These are phyloP conservation scores for Platyrinchus mystaceus DNA, from an alignment of 2,797 vertebrate species.

Conservation along the genomic window DNA sequence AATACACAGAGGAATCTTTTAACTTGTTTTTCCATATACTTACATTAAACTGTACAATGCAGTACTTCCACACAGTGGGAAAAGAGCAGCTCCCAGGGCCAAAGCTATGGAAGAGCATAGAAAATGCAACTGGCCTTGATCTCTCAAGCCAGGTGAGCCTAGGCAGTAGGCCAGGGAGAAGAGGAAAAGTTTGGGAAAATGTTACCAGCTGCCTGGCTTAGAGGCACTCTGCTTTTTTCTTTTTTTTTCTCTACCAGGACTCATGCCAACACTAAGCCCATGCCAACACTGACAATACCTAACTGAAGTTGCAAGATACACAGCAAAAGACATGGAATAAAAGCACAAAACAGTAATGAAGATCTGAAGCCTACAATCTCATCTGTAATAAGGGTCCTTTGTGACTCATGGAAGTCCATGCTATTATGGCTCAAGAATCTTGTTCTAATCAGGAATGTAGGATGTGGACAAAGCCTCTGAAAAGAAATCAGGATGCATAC, in stretches of 20 bases:
- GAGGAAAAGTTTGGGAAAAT: neutral
- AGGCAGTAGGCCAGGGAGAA: neutral
- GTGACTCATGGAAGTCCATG: neutral
- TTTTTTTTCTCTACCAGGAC: neutral
- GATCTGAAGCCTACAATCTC: neutral
- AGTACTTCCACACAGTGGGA: slow-evolving; percentile 52
- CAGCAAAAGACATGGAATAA: neutral
- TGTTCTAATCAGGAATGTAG: neutral
- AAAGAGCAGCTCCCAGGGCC: slow-evolving; percentile 40
- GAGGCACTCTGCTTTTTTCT: neutral
- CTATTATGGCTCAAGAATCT: neutral
- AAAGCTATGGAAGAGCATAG: neutral
- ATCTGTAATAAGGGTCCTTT: neutral
- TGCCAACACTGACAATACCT: neutral
- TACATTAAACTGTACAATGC: slow-evolving; percentile 35
- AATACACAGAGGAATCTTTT: neutral
- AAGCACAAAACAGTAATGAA: neutral
- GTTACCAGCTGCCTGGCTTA: neutral
- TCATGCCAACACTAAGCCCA: neutral
- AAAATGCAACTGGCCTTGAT: neutral
- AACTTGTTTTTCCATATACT: neutral
- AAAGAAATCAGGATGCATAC: neutral
- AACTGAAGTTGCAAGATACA: neutral
- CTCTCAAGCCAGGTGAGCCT: neutral
- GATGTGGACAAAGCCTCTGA: neutral